These are phyloP conservation scores for Prunella fulvescens DNA, from an alignment of 2,113 vertebrate species.

Conservation along the genomic window DNA sequence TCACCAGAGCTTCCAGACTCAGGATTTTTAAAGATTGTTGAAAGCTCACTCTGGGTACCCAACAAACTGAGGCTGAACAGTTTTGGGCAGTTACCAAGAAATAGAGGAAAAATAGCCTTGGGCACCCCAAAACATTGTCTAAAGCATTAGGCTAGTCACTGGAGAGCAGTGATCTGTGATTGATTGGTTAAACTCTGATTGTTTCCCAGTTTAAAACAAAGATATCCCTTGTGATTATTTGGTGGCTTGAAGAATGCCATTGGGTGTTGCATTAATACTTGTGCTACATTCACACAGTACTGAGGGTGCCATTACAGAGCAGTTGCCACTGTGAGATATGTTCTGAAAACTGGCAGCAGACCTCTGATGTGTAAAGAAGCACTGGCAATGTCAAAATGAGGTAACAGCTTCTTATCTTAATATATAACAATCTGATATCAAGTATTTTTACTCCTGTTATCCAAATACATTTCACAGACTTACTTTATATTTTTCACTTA, in stretches of 20 bases:
- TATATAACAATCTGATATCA: neutral
- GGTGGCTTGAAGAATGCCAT: neutral
- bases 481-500: neutral
- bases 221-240: neutral
- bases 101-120: neutral
- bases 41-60: neutral
- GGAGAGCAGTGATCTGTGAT: neutral
- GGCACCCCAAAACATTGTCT: neutral
- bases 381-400: neutral
- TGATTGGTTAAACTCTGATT: neutral
- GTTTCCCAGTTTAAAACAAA: neutral
- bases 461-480: neutral
- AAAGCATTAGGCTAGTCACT: neutral
- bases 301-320: neutral
- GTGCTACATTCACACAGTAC: neutral
- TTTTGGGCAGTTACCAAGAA: neutral
- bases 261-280: neutral
- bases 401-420: neutral
- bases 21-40: neutral
- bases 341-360: neutral
- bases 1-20: neutral
- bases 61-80: neutral
- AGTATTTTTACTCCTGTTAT: neutral
- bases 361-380: neutral
- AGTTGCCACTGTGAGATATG: neutral